A percentile compares a stretch with the other conserved stretches of the same genome.
Evolutionary conservation across 2,113 vertebrate genomes (phyloP).

Genomic region (Copsychus sechellarum): DNA sequence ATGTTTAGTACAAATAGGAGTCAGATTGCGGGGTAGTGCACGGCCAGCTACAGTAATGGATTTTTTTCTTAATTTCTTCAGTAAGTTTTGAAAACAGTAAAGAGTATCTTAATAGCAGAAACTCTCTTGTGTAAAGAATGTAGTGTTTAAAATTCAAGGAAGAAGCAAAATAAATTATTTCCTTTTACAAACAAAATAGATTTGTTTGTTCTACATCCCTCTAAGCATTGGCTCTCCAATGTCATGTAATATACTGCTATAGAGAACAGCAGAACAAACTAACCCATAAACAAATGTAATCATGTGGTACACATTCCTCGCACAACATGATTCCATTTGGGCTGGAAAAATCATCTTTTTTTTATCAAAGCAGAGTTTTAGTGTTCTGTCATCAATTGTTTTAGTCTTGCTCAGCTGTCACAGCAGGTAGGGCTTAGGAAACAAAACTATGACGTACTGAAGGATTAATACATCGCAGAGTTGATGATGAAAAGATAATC

Average conservation of each 20-base stretch:
- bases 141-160: not conserved
- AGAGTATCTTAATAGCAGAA: not conserved
- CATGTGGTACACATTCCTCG: not conserved
- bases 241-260: not conserved
- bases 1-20: not conserved
- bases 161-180: not conserved
- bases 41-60: not conserved
- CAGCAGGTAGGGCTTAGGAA: not conserved
- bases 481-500: not conserved
- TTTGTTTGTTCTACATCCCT: not conserved
- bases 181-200: not conserved
- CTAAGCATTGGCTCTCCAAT: not conserved
- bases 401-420: not conserved
- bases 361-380: not conserved
- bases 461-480: not conserved
- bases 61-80: not conserved
- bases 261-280: not conserved
- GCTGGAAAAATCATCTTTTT: not conserved
- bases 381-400: not conserved
- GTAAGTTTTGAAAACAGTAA: not conserved
- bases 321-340: not conserved
- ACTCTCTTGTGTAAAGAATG: not conserved
- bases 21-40: not conserved
- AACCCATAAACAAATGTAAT: not conserved
- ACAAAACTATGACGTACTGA: not conserved